Evolutionary conservation across 1,140 invertebrate species (phyloP).

Genomic region (Halesus radiatus): DNA sequence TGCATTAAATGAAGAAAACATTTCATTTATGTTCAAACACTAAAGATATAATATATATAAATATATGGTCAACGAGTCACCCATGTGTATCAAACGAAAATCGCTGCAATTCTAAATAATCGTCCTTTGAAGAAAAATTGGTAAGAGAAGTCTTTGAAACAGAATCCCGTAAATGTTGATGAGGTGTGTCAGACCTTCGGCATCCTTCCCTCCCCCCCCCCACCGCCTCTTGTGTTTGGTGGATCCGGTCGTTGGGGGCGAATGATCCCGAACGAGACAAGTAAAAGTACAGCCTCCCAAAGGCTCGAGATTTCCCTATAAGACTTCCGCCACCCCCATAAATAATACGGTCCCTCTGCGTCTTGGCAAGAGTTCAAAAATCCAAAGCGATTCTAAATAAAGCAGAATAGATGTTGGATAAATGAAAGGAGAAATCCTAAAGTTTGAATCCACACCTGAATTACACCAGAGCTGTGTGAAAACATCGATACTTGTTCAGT

Average conservation of each 20-base stretch:
- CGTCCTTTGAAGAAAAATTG: neutral
- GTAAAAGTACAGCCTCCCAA: slow-evolving; percentile 25
- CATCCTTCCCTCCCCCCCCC: too few species aligned
- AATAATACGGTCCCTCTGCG: slow-evolving; percentile 21
- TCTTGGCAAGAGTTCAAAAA: slow-evolving; percentile 19
- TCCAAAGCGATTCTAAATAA: neutral
- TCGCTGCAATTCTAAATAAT: neutral
- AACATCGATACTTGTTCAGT: too few species aligned
- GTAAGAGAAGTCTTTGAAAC: slow-evolving; percentile 10
- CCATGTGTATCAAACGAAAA: neutral
- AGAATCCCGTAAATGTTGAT: slow-evolving; percentile 29
- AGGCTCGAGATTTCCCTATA: slow-evolving; percentile 27
- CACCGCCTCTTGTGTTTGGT: neutral
- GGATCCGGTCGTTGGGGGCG: slow-evolving; percentile 27
- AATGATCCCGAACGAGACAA: slow-evolving; percentile 32
- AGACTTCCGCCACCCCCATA: slow-evolving; percentile 34
- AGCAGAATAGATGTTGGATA: too few species aligned
- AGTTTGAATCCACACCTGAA: too few species aligned
- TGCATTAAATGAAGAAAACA: too few species aligned
- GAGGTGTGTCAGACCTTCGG: slow-evolving; percentile 30
- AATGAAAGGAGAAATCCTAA: too few species aligned
- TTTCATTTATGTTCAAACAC: too few species aligned
- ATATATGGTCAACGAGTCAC: too few species aligned
- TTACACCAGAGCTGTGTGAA: too few species aligned
- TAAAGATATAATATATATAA: too few species aligned